Conservation (phyloP, 2,888 invertebrate genomes). For the Eupeodes luniger region DNA sequence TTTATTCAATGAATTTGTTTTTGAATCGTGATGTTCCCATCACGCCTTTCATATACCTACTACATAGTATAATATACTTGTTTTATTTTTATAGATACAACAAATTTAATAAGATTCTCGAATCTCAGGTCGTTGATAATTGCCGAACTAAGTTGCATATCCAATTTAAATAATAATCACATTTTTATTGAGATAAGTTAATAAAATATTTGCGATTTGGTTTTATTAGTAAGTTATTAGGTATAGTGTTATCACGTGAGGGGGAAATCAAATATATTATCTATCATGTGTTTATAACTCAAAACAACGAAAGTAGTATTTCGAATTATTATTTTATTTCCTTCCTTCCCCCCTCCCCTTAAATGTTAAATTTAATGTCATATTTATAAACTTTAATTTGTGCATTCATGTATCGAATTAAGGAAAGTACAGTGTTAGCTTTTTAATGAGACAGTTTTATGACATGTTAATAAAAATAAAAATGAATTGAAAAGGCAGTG, state of each 20-base stretch:
- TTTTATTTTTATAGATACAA: constrained; percentile 10
- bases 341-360: no score
- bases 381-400: no score
- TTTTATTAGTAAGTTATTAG: background rate
- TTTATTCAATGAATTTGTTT: constrained; percentile 16
- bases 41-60: constrained; percentile 21
- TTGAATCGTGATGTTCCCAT: constrained; percentile 55
- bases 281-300: background rate
- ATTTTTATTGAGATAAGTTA: constrained; percentile 22
- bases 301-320: background rate
- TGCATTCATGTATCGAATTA: no score
- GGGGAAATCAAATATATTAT: background rate
- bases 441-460: no score
- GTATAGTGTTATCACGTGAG: constrained; percentile 16
- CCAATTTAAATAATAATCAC: constrained; percentile 34
- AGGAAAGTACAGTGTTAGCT: no score
- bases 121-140: constrained; percentile 42
- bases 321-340: no score
- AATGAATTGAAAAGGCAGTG: no score
- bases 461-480: no score
- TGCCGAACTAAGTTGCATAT: constrained; percentile 24
- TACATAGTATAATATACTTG: background rate
- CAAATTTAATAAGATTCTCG: constrained; percentile 10
- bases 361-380: no score
- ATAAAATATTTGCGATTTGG: constrained; percentile 24